Percentiles rank a stretch among this genome's conserved stretches.
phyloP scores from a whole-genome alignment of 2,888 invertebrate species.

The Cheiracanthium punctorium region DNA sequence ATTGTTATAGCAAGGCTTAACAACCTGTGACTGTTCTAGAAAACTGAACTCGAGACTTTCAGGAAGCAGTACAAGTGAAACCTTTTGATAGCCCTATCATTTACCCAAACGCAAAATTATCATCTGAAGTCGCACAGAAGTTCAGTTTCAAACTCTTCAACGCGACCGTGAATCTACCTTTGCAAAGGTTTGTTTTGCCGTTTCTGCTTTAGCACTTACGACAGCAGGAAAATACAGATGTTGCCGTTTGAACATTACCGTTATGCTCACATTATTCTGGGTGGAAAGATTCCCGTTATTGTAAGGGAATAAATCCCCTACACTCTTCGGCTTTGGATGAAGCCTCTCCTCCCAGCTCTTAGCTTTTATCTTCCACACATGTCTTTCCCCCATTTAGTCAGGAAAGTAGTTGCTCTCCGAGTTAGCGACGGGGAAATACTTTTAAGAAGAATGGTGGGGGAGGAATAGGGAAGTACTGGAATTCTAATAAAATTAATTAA shows the following conservation, averaged over 20 bases:
- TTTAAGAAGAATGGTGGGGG: not conserved
- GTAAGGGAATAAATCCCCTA: not conserved
- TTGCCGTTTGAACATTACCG: slow-evolving; percentile 7
- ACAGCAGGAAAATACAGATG: not conserved
- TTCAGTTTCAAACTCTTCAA: not conserved
- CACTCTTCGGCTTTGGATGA: not conserved
- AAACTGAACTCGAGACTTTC: too few relatives aligned
- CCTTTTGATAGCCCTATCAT: too few relatives aligned
- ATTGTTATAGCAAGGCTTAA: too few relatives aligned
- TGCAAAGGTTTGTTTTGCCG: not conserved
- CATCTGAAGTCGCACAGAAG: not conserved
- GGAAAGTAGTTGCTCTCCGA: not conserved
- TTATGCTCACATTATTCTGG: slow-evolving; percentile 10
- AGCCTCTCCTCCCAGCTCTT: not conserved
- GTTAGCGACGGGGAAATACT: not conserved
- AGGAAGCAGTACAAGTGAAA: too few relatives aligned
- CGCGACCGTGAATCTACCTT: not conserved
- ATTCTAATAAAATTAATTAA: slow-evolving; percentile 15
- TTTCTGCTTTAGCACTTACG: not conserved
- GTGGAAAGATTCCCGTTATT: not conserved
- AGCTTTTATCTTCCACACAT: slow-evolving; percentile 9
- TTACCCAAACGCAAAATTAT: too few relatives aligned
- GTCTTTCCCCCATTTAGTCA: slow-evolving; percentile 5
- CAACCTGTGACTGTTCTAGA: too few relatives aligned
- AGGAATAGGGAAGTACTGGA: not conserved